These are phyloP conservation scores for Siderastrea siderea DNA, from an alignment of 92 coral and sea anemone species.

Conservation along the genomic window DNA sequence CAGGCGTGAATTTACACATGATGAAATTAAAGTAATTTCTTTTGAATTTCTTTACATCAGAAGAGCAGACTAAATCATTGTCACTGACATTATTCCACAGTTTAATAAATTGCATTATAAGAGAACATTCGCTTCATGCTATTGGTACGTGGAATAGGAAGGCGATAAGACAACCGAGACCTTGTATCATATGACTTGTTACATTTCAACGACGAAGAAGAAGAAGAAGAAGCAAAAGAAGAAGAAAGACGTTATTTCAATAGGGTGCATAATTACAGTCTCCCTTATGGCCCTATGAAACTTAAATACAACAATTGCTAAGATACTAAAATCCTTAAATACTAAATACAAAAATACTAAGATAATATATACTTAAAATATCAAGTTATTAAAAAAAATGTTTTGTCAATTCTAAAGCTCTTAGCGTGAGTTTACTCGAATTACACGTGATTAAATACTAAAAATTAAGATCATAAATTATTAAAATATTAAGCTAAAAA, in stretches of 20 bases:
- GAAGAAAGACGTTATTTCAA: neutral
- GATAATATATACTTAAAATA: too few species aligned
- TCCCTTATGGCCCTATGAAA: too few species aligned
- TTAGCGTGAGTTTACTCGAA: too few species aligned
- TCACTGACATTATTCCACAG: neutral
- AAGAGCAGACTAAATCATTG: neutral
- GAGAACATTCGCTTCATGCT: neutral
- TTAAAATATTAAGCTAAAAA: neutral
- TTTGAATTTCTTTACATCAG: neutral
- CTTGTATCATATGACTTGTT: too few species aligned
- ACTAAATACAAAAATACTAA: too few species aligned
- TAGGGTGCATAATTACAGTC: too few species aligned
- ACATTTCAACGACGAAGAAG: neutral
- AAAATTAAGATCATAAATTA: neutral
- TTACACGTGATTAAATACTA: neutral
- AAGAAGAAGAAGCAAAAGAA: neutral
- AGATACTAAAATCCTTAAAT: too few species aligned
- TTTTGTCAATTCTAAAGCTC: too few species aligned
- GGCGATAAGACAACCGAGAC: too few species aligned
- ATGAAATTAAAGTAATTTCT: neutral
- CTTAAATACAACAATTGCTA: too few species aligned
- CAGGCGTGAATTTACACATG: neutral
- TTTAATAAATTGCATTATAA: constrained; percentile 1
- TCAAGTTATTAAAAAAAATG: too few species aligned
- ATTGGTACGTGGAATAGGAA: neutral